phyloP scores from a whole-genome alignment of 2,113 vertebrate genomes.

The Sceloporus undulatus region DNA sequence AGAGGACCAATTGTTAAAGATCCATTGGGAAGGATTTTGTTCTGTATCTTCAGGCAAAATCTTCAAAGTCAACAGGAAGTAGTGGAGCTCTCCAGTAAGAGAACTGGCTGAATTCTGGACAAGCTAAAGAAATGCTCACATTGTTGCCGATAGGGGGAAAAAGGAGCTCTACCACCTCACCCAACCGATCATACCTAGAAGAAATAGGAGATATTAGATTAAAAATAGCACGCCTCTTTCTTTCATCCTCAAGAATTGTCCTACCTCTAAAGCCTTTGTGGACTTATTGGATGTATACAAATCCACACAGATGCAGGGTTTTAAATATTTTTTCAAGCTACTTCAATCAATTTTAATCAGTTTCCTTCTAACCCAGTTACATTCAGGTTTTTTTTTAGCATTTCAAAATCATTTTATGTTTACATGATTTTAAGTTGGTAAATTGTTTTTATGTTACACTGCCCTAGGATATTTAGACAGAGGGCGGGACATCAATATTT shows the following conservation, averaged over 20 bases:
- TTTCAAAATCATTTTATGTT: too few species aligned
- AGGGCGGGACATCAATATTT: too few species aligned
- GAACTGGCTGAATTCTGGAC: conserved; percentile 87
- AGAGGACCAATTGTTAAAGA: neutral
- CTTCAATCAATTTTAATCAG: too few species aligned
- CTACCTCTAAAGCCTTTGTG: neutral
- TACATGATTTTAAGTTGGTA: too few species aligned
- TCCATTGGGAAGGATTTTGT: neutral
- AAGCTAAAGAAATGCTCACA: conserved; percentile 68
- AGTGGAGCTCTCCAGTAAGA: conserved; percentile 84
- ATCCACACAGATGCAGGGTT: too few species aligned
- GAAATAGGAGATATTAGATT: neutral
- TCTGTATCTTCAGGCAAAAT: neutral
- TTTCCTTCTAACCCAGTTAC: too few species aligned
- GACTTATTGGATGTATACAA: too few species aligned
- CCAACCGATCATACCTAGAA: conserved; percentile 85
- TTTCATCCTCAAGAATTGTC: neutral
- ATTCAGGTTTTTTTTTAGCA: too few species aligned
- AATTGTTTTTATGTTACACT: too few species aligned
- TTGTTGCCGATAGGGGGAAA: conserved; percentile 83
- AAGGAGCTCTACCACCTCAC: conserved; percentile 89
- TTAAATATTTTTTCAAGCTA: too few species aligned
- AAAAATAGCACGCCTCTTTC: neutral
- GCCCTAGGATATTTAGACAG: too few species aligned
- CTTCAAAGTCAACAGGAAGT: conserved; percentile 65